A percentile compares a stretch with the other conserved stretches of the same genome.
Evolutionary conservation across 2,113 vertebrate species (phyloP).

Genomic region (Notechis scutatus): DNA sequence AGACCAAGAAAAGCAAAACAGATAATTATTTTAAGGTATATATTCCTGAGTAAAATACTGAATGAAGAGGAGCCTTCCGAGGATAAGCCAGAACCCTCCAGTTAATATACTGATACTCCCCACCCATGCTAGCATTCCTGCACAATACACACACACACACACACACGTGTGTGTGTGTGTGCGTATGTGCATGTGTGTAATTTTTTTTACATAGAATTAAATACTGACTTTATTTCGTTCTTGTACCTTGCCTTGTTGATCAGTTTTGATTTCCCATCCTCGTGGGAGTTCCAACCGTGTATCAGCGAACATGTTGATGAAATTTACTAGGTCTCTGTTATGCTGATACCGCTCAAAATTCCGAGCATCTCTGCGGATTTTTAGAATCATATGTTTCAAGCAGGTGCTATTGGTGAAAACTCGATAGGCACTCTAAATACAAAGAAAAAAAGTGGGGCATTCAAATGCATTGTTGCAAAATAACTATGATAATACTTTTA

Average conservation of each 20-base stretch:
- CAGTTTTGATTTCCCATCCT: constrained; percentile 97
- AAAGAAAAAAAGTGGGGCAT: constrained; percentile 18
- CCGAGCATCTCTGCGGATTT: constrained; percentile 91
- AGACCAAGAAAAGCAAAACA: not conserved
- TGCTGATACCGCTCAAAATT: constrained; percentile 99
- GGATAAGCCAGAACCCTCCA: not conserved
- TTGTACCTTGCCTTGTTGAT: constrained; percentile 93
- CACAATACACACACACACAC: not conserved
- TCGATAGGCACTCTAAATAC: constrained; percentile 86
- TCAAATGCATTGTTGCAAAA: not conserved
- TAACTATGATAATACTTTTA: constrained; percentile 3
- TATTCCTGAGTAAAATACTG: not conserved
- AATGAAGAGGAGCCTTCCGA: not conserved
- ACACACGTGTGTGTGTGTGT: too few species aligned
- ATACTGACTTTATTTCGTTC: not conserved
- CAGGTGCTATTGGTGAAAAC: constrained; percentile 98
- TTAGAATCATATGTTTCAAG: constrained; percentile 98
- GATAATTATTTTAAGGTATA: not conserved
- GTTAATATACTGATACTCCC: fast-evolving
- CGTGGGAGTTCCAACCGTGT: constrained; percentile 88
- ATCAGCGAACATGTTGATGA: constrained; percentile 97
- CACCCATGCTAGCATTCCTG: not conserved
- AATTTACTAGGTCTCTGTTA: constrained; percentile 94
- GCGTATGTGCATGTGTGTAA: not conserved
- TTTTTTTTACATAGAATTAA: not conserved